Conservation (phyloP, 2,797 vertebrate genomes). For the Thalassophryne amazonica region DNA sequence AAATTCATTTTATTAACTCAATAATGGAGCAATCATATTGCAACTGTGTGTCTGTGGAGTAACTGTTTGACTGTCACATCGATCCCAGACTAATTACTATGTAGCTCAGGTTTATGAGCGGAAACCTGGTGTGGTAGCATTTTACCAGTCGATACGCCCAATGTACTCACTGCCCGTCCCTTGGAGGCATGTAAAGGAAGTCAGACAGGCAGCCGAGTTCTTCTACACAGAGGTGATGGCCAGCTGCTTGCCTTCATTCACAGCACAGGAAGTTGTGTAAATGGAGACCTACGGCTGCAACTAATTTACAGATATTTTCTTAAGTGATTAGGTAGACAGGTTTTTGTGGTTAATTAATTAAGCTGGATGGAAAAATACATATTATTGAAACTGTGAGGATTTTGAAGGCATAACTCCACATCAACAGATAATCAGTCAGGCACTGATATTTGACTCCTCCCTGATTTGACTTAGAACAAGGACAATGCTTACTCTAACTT, state of each 20-base stretch:
- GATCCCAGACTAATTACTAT: conserved; percentile 50
- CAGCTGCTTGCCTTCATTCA: conserved; percentile 5
- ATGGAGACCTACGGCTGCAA: no score
- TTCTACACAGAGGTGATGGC: conserved; percentile 10
- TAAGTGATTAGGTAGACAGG: no score
- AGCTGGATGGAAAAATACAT: no score
- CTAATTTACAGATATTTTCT: no score
- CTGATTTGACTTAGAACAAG: no score
- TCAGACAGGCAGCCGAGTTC: conserved; percentile 9
- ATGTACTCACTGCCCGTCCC: conserved; percentile 36
- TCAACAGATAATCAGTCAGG: no score
- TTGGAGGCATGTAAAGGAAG: conserved; percentile 30
- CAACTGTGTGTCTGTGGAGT: conserved; percentile 8
- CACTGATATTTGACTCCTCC: no score
- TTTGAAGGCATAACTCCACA: no score
- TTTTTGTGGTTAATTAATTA: no score
- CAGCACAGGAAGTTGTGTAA: no score
- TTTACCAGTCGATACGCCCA: conserved; percentile 53
- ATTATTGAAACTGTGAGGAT: no score
- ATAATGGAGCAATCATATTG: neutral
- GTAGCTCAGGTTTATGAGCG: conserved; percentile 50
- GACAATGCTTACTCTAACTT: no score
- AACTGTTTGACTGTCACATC: conserved; percentile 26
- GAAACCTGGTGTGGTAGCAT: conserved; percentile 46
- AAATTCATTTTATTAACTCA: neutral